Evolutionary conservation across 2,113 vertebrate genomes (phyloP).

Genomic region (Eudyptes chrysolophus): DNA sequence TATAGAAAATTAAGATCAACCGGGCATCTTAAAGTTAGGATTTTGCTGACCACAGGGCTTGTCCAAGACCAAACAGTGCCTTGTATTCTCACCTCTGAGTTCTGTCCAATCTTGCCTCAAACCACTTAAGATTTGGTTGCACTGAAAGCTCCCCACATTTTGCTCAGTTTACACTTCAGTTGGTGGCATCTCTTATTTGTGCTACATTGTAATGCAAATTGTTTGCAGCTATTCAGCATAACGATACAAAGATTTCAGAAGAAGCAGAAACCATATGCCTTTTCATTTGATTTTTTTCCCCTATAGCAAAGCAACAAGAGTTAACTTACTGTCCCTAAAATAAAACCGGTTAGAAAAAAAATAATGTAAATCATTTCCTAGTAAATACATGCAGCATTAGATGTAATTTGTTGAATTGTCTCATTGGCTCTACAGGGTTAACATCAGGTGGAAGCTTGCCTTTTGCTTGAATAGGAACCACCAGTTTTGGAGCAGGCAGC

Average conservation of each 20-base stretch:
- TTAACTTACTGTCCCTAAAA: background rate
- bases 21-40: background rate
- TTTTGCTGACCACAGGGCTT: background rate
- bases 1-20: background rate
- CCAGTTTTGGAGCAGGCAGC: background rate
- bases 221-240: constrained; percentile 9
- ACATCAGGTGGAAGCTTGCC: background rate
- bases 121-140: rapidly evolving
- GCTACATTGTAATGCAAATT: constrained; percentile 22
- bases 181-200: constrained; percentile 4
- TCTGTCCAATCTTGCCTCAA: background rate
- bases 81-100: background rate
- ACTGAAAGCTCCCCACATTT: background rate
- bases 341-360: background rate
- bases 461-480: background rate
- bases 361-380: background rate
- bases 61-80: background rate
- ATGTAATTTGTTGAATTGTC: background rate
- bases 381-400: background rate
- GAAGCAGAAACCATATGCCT: background rate
- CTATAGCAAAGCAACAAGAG: background rate
- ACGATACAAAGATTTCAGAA: constrained; percentile 1
- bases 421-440: background rate
- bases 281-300: background rate
- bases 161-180: background rate